phyloP scores from a whole-genome alignment of 2,113 vertebrate genomes.

The Corythaeola cristata region DNA sequence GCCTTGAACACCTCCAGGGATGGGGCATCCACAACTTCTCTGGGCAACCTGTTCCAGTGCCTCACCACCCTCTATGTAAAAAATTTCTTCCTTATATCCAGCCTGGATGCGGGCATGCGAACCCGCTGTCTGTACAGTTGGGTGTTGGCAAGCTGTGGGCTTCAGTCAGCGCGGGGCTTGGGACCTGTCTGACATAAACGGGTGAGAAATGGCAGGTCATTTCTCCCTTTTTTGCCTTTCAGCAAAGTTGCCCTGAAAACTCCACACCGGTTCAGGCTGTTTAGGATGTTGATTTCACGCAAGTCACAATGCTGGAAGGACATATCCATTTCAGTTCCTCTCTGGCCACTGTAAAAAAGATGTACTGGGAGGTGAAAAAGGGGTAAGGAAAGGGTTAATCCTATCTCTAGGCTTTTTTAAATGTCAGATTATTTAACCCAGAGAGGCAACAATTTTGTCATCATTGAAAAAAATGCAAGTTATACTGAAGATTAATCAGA shows the following conservation, averaged over 20 bases:
- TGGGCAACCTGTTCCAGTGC: no score
- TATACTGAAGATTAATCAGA: neutral
- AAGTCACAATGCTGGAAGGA: neutral
- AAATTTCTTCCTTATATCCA: neutral
- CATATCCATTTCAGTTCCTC: neutral
- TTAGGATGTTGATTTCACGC: neutral
- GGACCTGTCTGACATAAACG: neutral
- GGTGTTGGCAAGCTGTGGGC: neutral
- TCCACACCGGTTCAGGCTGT: neutral
- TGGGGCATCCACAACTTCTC: no score
- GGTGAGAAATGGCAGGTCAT: neutral
- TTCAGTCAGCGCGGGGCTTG: neutral
- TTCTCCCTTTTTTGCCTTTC: neutral
- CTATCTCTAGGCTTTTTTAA: neutral
- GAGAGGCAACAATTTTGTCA: neutral
- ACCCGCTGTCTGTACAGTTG: neutral
- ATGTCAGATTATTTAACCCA: neutral
- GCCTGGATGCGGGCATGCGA: rapidly evolving
- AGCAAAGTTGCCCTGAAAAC: neutral
- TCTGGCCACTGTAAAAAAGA: neutral
- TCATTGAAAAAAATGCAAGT: neutral
- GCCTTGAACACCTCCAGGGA: no score
- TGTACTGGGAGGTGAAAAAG: neutral
- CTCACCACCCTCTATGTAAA: no score
- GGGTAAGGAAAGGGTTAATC: neutral